These are phyloP conservation scores for Apodemus sylvaticus DNA, from an alignment of 2,113 vertebrate species.

Conservation along the genomic window DNA sequence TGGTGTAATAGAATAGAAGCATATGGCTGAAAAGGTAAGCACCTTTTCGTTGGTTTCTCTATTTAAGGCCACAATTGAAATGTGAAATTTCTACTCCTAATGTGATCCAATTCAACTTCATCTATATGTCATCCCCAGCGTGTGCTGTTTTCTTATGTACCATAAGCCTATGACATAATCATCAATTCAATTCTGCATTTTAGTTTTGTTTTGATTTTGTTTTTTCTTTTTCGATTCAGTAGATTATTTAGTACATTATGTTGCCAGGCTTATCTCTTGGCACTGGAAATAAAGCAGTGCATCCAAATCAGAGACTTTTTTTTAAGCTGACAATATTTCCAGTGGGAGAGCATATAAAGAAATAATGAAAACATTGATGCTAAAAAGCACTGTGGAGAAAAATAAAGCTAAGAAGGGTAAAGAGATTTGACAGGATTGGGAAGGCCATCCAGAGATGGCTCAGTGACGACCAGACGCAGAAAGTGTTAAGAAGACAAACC, in stretches of 20 bases:
- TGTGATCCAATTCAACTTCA: not conserved
- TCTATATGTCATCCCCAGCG: not conserved
- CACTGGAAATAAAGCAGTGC: not conserved
- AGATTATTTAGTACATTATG: not conserved
- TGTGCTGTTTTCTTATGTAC: not conserved
- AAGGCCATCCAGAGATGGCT: not conserved
- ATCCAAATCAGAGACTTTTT: not conserved
- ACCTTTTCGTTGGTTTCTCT: slow-evolving; percentile 11
- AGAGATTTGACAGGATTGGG: not conserved
- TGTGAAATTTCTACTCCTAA: not conserved
- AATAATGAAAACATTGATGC: slow-evolving; percentile 12
- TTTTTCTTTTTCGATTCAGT: not conserved
- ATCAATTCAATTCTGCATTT: not conserved
- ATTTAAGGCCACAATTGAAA: slow-evolving; percentile 40
- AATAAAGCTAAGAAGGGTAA: not conserved
- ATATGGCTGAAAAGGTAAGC: slow-evolving; percentile 33
- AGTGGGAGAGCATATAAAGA: not conserved
- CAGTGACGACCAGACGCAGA: not conserved
- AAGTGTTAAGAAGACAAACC: not conserved
- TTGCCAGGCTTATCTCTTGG: not conserved
- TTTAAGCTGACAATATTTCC: not conserved
- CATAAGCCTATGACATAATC: not conserved
- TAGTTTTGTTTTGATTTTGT: not conserved
- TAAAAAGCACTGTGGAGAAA: not conserved
- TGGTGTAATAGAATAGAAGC: not conserved